Evolutionary conservation across 2,888 invertebrate species (phyloP).

Genomic region (Amphipyra tragopoginis): DNA sequence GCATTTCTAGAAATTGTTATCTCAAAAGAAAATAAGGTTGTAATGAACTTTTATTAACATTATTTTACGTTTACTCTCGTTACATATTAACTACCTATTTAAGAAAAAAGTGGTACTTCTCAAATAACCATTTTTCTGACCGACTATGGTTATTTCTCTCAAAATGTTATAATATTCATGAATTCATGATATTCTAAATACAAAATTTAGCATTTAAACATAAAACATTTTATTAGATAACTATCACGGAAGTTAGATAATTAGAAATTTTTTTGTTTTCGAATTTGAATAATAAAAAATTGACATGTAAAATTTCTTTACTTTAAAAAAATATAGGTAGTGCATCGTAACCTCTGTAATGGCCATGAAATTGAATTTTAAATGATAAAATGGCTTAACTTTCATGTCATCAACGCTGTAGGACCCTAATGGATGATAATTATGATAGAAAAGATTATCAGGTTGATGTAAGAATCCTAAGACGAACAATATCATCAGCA

Average conservation of each 20-base stretch:
- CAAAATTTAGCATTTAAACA: conserved; percentile 1
- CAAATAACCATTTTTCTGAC: neutral
- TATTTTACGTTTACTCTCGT: no score
- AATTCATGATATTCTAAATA: conserved; percentile 2
- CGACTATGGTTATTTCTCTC: neutral
- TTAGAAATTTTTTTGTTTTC: conserved; percentile 15
- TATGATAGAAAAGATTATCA: no score
- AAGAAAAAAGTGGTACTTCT: neutral
- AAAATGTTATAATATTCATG: neutral
- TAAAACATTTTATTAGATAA: conserved; percentile 14
- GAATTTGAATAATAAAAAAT: conserved; percentile 30
- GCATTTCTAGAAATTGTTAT: no score
- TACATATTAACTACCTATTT: no score
- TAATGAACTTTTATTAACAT: no score
- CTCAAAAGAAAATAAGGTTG: no score
- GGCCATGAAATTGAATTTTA: neutral
- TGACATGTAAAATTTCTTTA: neutral
- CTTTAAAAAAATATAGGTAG: no score
- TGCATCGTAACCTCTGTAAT: conserved; percentile 11
- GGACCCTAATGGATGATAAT: no score
- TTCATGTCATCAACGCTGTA: no score
- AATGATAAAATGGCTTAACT: no score
- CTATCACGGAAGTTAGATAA: conserved; percentile 23
- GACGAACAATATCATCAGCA: no score
- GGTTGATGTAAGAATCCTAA: neutral